Conservation (phyloP, 1,140 invertebrate genomes). For the Bombus soroeensis region DNA sequence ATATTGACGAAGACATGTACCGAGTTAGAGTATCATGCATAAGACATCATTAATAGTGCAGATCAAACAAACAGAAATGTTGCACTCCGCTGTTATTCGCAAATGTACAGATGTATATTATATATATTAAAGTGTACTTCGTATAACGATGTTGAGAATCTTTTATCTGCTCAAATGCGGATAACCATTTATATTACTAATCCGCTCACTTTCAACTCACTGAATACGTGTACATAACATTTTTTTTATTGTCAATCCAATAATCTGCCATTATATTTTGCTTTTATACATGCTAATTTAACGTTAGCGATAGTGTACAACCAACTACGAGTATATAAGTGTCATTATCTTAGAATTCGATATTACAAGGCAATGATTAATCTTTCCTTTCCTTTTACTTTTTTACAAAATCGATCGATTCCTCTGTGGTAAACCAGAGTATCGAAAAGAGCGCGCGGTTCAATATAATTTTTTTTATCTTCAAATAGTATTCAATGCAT, state of each 20-base stretch:
- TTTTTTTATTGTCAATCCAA: constrained; percentile 56
- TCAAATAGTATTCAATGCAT: constrained; percentile 5
- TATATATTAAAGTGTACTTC: constrained; percentile 20
- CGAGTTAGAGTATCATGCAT: constrained; percentile 9
- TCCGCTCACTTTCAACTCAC: constrained; percentile 20
- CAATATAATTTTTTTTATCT: background rate
- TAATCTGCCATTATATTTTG: constrained; percentile 53
- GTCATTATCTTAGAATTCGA: constrained; percentile 51
- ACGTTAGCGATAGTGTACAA: constrained; percentile 38
- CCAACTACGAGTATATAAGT: constrained; percentile 39
- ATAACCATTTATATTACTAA: constrained; percentile 21
- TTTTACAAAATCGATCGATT: constrained; percentile 47
- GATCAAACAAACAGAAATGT: constrained; percentile 25
- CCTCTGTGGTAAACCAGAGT: background rate
- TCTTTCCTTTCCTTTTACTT: constrained; percentile 12
- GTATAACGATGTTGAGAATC: constrained; percentile 16
- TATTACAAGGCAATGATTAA: constrained; percentile 49
- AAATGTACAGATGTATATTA: constrained; percentile 39
- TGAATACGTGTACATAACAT: constrained; percentile 28
- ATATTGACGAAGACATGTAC: constrained; percentile 13
- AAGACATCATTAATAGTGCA: background rate
- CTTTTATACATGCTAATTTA: constrained; percentile 55
- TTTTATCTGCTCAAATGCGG: background rate
- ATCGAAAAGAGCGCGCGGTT: background rate
- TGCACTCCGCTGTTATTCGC: constrained; percentile 5